phyloP scores from a whole-genome alignment of 2,888 invertebrate species.

The Drosophila helvetica region DNA sequence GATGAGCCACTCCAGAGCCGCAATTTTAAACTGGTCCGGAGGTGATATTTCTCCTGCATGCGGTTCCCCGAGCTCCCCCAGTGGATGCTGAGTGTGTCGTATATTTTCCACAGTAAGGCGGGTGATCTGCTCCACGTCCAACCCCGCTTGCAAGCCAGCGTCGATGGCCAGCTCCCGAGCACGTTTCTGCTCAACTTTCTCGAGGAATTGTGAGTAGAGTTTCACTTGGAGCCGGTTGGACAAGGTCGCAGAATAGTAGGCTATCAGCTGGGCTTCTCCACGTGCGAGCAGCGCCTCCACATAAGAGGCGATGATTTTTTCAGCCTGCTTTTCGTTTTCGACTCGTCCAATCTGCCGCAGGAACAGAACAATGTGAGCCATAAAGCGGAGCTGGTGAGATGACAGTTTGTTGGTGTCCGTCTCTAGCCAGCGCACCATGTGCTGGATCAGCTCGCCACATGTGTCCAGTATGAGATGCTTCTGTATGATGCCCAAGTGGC shows the following conservation, averaged over 20 bases:
- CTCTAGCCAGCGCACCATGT: conserved; percentile 87
- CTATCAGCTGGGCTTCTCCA: conserved; percentile 91
- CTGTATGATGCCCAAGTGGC: conserved; percentile 91
- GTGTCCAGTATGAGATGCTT: conserved; percentile 94
- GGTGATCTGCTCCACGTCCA: conserved; percentile 94
- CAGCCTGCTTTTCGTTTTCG: conserved; percentile 88
- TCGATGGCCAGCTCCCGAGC: conserved; percentile 87
- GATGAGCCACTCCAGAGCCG: conserved; percentile 93
- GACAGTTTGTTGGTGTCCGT: conserved; percentile 79
- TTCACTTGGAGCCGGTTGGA: conserved; percentile 86
- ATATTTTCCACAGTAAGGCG: conserved; percentile 93
- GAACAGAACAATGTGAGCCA: conserved; percentile 93
- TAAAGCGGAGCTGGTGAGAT: conserved; percentile 87
- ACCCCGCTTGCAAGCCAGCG: conserved; percentile 89
- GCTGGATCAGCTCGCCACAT: conserved; percentile 89
- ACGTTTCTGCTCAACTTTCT: conserved; percentile 87
- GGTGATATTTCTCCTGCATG: conserved; percentile 86
- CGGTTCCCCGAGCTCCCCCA: conserved; percentile 77
- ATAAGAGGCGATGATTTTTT: conserved; percentile 90
- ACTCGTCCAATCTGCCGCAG: conserved; percentile 91
- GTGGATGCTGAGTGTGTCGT: conserved; percentile 71
- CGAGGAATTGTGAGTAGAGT: conserved; percentile 90
- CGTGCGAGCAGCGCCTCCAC: conserved; percentile 89
- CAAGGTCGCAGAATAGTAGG: conserved; percentile 93
- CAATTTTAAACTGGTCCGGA: conserved; percentile 89